phyloP scores from a whole-genome alignment of 2,113 vertebrate genomes.

The Eonycteris spelaea region DNA sequence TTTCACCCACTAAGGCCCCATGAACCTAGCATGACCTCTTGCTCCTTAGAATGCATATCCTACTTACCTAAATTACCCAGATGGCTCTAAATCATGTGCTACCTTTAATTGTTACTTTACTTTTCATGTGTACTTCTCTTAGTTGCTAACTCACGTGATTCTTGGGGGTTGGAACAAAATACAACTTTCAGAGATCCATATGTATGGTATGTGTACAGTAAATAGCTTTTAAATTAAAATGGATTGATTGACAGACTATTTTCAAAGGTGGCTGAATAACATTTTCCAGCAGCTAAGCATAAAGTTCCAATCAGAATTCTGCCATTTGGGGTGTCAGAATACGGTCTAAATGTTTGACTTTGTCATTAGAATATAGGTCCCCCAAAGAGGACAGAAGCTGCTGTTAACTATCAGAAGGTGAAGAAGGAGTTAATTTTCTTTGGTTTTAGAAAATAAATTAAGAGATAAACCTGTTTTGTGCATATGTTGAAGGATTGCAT shows the following conservation, averaged over 20 bases:
- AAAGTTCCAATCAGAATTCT: background rate
- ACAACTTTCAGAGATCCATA: background rate
- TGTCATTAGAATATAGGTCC: background rate
- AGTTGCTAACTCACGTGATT: background rate
- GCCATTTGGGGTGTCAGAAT: background rate
- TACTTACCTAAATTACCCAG: background rate
- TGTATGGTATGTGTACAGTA: background rate
- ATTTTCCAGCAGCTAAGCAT: background rate
- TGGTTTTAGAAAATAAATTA: background rate
- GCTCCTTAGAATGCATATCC: background rate
- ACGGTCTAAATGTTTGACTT: background rate
- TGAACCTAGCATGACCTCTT: background rate
- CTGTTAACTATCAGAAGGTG: background rate
- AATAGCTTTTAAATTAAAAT: constrained; percentile 36
- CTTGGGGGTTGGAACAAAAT: background rate
- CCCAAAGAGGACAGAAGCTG: background rate
- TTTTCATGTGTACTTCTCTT: background rate
- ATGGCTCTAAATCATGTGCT: background rate
- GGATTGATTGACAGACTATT: background rate
- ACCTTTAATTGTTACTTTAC: background rate
- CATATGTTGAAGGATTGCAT: background rate
- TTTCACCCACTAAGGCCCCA: background rate
- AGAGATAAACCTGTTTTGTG: background rate
- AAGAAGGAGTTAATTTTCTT: background rate
- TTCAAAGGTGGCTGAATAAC: background rate